These are phyloP conservation scores for Sebastes itinus DNA, from an alignment of 2,797 vertebrate genomes.

Conservation along the genomic window DNA sequence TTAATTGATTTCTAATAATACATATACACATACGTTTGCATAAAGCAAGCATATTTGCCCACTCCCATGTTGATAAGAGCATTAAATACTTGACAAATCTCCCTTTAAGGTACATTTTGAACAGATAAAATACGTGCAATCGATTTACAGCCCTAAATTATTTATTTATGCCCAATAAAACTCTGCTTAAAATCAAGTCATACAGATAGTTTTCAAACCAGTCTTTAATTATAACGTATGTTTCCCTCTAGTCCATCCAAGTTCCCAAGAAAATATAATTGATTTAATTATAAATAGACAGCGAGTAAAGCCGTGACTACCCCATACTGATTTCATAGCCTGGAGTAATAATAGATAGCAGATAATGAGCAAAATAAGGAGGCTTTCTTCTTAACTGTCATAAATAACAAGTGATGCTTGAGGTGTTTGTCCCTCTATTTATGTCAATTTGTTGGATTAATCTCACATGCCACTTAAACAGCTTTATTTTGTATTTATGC, in stretches of 20 bases:
- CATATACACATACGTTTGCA: no score
- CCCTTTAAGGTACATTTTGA: no score
- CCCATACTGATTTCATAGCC: not conserved
- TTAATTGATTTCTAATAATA: no score
- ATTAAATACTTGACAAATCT: no score
- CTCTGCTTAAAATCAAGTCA: not conserved
- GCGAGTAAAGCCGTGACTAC: not conserved
- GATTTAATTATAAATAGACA: not conserved
- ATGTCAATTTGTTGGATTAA: slow-evolving; percentile 3
- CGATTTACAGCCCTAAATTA: not conserved
- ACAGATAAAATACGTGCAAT: no score
- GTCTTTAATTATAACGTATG: not conserved
- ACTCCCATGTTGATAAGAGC: no score
- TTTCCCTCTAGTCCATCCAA: not conserved
- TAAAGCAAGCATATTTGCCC: no score
- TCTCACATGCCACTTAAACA: not conserved
- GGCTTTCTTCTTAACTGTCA: slow-evolving; percentile 14
- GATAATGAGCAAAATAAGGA: slow-evolving; percentile 30
- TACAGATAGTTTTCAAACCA: not conserved
- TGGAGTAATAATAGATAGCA: not conserved
- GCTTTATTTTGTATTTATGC: not conserved
- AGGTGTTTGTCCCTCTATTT: slow-evolving; percentile 4
- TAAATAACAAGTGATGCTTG: not conserved
- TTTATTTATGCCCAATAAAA: slow-evolving; percentile 6
- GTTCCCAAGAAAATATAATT: not conserved